Conservation (phyloP, 2,113 vertebrate genomes). For the Cynocephalus volans region DNA sequence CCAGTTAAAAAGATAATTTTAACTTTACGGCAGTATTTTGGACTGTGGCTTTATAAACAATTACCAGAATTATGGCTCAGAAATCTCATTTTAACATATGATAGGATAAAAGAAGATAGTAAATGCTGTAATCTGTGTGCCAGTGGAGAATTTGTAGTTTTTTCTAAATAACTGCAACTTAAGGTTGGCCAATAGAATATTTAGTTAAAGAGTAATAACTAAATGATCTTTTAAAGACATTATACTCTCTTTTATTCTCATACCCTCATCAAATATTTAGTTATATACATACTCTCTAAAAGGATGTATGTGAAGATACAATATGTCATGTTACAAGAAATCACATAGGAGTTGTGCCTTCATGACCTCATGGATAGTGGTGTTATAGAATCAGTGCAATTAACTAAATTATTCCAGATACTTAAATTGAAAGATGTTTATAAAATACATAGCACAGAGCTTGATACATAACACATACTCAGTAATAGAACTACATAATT, state of each 20-base stretch:
- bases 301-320: neutral
- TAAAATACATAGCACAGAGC: neutral
- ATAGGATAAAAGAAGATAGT: neutral
- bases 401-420: neutral
- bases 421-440: conserved; percentile 19
- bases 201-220: neutral
- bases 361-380: neutral
- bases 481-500: neutral
- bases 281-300: neutral
- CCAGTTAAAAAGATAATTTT: neutral
- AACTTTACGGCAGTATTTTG: neutral
- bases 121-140: neutral
- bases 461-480: neutral
- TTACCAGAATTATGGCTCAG: neutral
- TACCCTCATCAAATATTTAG: neutral
- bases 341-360: neutral
- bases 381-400: neutral
- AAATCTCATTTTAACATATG: neutral
- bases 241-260: neutral
- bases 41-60: neutral
- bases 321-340: neutral
- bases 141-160: neutral
- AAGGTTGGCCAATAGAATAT: neutral
- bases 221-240: neutral
- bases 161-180: neutral